These are phyloP conservation scores for Brevipalpus yothersi DNA, from an alignment of 1,140 invertebrate genomes.

Conservation along the genomic window DNA sequence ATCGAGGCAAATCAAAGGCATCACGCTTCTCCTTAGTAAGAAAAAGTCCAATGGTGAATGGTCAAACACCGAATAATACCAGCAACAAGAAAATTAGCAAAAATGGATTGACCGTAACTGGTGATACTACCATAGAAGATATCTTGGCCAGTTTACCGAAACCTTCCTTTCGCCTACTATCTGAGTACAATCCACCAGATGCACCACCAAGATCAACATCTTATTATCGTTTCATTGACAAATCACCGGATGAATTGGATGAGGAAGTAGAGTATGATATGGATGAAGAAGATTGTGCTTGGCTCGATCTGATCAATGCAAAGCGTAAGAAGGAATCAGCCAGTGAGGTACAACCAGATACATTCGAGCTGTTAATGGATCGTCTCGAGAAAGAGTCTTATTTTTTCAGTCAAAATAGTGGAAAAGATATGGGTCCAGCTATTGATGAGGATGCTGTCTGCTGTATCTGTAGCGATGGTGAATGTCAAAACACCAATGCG, in stretches of 20 bases:
- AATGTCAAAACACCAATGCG: conserved; percentile 87
- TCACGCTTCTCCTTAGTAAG: not conserved
- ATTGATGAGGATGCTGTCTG: conserved; percentile 95
- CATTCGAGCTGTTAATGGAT: conserved; percentile 84
- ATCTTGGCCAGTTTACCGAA: conserved; percentile 34
- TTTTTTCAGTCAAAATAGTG: conserved; percentile 47
- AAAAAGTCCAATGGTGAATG: not conserved
- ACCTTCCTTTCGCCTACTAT: conserved; percentile 48
- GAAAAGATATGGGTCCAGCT: conserved; percentile 24
- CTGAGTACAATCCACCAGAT: conserved; percentile 49
- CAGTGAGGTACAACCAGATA: conserved; percentile 45
- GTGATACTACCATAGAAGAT: no score
- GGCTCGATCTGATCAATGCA: conserved; percentile 68
- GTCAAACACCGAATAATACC: not conserved
- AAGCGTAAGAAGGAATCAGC: conserved; percentile 38
- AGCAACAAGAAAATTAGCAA: no score
- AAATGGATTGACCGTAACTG: not conserved
- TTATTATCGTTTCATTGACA: conserved; percentile 72
- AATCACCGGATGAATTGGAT: conserved; percentile 75
- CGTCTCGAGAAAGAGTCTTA: conserved; percentile 89
- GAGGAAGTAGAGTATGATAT: conserved; percentile 88
- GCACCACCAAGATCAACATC: conserved; percentile 48
- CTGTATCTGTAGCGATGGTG: conserved; percentile 67
- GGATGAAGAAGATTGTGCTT: conserved; percentile 85
- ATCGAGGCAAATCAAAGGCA: not conserved